These are phyloP conservation scores for Columba janthina DNA, from an alignment of 2,113 vertebrate genomes.

Conservation along the genomic window DNA sequence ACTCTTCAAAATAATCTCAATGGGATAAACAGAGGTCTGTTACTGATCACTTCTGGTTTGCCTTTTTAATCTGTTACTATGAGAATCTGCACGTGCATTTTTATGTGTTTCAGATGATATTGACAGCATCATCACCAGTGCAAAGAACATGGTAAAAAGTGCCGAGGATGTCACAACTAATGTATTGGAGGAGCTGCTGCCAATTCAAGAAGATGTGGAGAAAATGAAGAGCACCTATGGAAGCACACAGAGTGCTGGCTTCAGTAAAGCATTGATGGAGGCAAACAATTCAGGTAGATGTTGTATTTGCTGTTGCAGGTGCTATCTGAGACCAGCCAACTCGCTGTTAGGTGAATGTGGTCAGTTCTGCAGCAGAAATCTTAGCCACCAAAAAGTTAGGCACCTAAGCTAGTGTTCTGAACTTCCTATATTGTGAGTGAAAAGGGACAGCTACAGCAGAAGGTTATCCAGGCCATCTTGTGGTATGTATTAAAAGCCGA, in stretches of 20 bases:
- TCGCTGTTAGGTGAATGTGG: neutral
- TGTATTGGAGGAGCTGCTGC: slow-evolving; percentile 79
- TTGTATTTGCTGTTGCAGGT: neutral
- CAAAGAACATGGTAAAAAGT: slow-evolving; percentile 76
- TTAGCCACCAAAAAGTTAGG: neutral
- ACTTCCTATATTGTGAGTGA: neutral
- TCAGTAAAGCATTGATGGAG: slow-evolving; percentile 71
- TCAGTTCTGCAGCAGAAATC: neutral
- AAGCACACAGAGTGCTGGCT: slow-evolving; percentile 57
- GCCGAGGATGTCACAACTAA: slow-evolving; percentile 74
- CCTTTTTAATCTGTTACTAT: neutral
- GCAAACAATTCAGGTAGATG: slow-evolving; percentile 76
- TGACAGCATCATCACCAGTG: slow-evolving; percentile 69
- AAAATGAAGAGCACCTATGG: slow-evolving; percentile 75
- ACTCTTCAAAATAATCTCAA: slow-evolving; percentile 71
- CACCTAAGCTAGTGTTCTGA: neutral
- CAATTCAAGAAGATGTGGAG: slow-evolving; percentile 81
- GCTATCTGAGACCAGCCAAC: neutral
- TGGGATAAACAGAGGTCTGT: slow-evolving; percentile 81
- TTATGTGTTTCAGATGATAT: slow-evolving; percentile 80
- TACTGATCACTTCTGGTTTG: neutral
- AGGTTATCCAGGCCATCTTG: neutral
- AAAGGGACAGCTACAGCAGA: neutral
- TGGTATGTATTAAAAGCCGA: neutral
- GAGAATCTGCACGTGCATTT: neutral